These are phyloP conservation scores for Balaeniceps rex DNA, from an alignment of 2,113 vertebrate genomes.

Conservation along the genomic window DNA sequence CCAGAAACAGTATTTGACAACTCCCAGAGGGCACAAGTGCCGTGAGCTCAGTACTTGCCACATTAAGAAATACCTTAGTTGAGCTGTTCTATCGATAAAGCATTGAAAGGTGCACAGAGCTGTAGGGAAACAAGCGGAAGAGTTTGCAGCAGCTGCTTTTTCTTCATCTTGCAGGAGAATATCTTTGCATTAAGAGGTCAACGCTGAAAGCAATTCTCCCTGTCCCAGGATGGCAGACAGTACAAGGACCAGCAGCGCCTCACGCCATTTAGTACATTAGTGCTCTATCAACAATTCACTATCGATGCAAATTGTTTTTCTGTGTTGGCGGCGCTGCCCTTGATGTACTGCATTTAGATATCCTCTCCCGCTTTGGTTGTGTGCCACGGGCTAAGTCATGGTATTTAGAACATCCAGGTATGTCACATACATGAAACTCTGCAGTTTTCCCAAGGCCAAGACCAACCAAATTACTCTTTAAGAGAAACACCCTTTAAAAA, in stretches of 20 bases:
- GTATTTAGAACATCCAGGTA: not conserved
- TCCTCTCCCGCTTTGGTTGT: not conserved
- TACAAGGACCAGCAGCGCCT: not conserved
- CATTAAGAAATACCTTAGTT: not conserved
- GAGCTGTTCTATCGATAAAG: not conserved
- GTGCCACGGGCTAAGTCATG: not conserved
- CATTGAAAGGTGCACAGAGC: not conserved
- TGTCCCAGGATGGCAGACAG: not conserved
- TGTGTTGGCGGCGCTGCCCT: not conserved
- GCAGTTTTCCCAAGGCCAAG: not conserved
- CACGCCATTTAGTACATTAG: fast-evolving
- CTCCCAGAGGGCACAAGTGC: not conserved
- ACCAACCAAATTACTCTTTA: not conserved
- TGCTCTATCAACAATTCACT: not conserved
- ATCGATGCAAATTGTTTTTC: fast-evolving
- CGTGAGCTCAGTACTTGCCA: not conserved
- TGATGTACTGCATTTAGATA: not conserved
- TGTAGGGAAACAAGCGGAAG: not conserved
- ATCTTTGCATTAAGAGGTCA: not conserved
- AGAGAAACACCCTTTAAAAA: not conserved
- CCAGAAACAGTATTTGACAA: not conserved
- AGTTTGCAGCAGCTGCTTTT: not conserved
- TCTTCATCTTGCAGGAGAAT: not conserved
- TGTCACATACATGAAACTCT: not conserved
- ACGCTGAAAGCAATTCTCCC: not conserved